phyloP scores from a whole-genome alignment of 2,113 vertebrate species.

The Setophaga petechia region DNA sequence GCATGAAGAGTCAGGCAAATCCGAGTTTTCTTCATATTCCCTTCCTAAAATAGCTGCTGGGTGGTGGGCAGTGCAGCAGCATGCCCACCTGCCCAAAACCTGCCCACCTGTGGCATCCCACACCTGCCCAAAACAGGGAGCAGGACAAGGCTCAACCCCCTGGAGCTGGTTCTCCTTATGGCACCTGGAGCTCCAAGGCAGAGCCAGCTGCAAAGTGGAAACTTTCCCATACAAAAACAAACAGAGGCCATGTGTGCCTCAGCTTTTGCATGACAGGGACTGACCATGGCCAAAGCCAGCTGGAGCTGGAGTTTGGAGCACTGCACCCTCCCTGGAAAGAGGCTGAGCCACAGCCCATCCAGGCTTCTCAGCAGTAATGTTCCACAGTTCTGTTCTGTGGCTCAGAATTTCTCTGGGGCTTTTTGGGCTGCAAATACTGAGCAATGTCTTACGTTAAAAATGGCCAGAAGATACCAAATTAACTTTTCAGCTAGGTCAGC shows the following conservation, averaged over 20 bases:
- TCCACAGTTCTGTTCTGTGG: rapidly evolving
- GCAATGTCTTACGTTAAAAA: not conserved
- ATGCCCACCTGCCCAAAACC: too few relatives aligned
- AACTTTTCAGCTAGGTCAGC: not conserved
- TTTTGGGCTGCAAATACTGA: not conserved
- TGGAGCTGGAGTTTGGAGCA: not conserved
- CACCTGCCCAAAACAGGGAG: not conserved
- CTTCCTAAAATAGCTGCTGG: not conserved
- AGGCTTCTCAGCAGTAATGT: not conserved
- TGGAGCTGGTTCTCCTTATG: not conserved
- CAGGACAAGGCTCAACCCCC: not conserved
- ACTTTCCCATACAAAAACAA: not conserved
- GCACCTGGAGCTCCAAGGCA: rapidly evolving
- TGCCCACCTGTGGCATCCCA: not conserved
- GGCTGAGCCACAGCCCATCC: not conserved
- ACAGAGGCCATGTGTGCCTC: not conserved
- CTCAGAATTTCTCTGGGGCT: not conserved
- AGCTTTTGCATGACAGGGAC: rapidly evolving
- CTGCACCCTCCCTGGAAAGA: not conserved
- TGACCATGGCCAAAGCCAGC: not conserved
- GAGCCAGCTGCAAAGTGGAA: not conserved
- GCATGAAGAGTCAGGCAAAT: not conserved
- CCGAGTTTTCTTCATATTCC: not conserved
- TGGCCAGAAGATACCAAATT: not conserved
- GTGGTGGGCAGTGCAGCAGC: not conserved